phyloP scores from a whole-genome alignment of 2,113 vertebrate species.

The Protobothrops mucrosquamatus region DNA sequence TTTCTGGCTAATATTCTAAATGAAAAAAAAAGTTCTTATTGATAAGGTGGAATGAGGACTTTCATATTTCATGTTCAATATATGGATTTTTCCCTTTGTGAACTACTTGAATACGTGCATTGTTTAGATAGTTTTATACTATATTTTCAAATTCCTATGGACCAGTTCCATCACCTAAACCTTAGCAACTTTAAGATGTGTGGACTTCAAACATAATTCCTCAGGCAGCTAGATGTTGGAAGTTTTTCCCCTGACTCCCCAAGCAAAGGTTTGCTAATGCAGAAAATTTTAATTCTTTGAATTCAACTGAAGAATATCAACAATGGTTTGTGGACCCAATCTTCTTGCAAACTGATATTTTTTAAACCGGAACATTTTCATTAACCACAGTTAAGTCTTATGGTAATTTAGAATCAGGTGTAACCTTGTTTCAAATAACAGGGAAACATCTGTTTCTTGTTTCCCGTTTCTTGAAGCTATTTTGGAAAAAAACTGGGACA shows the following conservation, averaged over 20 bases:
- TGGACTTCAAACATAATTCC: background rate
- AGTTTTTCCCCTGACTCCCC: background rate
- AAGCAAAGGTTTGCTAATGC: background rate
- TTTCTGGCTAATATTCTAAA: too few relatives aligned
- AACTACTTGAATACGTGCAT: background rate
- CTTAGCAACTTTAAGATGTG: background rate
- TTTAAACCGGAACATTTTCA: background rate
- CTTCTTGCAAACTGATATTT: background rate
- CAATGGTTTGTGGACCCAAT: background rate
- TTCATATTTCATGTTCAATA: background rate
- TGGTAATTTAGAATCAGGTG: background rate
- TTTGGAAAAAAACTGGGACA: background rate
- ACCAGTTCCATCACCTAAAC: background rate
- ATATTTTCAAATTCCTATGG: conserved; percentile 6
- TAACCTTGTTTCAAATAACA: background rate
- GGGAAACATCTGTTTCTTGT: background rate
- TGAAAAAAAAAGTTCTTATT: background rate
- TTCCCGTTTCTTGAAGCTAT: background rate
- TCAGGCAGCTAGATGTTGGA: background rate
- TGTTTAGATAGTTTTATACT: background rate
- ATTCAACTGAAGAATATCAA: background rate
- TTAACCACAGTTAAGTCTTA: background rate
- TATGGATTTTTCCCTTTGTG: background rate
- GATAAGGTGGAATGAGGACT: background rate
- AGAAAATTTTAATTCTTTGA: background rate